Conservation (phyloP, 1,140 invertebrate genomes). For the Trissolcus basalis region DNA sequence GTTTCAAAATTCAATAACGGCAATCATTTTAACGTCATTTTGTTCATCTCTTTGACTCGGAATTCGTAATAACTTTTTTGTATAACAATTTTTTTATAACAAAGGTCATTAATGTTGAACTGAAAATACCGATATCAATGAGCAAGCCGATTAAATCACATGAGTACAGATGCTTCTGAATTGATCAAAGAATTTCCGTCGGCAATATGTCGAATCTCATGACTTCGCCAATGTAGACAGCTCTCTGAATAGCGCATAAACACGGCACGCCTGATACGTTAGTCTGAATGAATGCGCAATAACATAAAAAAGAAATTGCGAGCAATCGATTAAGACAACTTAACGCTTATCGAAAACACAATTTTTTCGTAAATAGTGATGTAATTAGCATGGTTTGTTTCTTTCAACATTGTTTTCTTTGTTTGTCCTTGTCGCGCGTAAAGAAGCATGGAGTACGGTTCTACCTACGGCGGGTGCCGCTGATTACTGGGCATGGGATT, state of each 20-base stretch:
- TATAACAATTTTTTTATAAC: no score
- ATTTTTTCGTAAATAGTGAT: conserved; percentile 47
- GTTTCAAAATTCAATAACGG: no score
- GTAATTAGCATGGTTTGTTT: conserved; percentile 61
- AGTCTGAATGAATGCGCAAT: conserved; percentile 50
- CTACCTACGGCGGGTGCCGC: conserved; percentile 73
- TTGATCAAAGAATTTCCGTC: conserved; percentile 49
- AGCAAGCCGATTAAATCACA: conserved; percentile 16
- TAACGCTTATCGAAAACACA: conserved; percentile 37
- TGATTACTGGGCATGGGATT: conserved; percentile 74
- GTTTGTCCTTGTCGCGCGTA: conserved; percentile 67
- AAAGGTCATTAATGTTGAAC: no score
- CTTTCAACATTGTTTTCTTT: conserved; percentile 63
- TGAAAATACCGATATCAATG: conserved; percentile 1
- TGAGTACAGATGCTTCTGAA: conserved; percentile 12
- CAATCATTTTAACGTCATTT: no score
- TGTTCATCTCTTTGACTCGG: no score
- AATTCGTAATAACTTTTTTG: no score
- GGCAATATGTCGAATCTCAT: conserved; percentile 26
- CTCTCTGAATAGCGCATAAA: conserved; percentile 45
- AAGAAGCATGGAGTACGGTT: conserved; percentile 75
- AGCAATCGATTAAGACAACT: conserved; percentile 28
- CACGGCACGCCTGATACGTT: conserved; percentile 51
- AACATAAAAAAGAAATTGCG: conserved; percentile 6
- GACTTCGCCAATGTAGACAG: conserved; percentile 32